Conservation (phyloP, 2,888 invertebrate species). For the Metopia argyrocephala region DNA sequence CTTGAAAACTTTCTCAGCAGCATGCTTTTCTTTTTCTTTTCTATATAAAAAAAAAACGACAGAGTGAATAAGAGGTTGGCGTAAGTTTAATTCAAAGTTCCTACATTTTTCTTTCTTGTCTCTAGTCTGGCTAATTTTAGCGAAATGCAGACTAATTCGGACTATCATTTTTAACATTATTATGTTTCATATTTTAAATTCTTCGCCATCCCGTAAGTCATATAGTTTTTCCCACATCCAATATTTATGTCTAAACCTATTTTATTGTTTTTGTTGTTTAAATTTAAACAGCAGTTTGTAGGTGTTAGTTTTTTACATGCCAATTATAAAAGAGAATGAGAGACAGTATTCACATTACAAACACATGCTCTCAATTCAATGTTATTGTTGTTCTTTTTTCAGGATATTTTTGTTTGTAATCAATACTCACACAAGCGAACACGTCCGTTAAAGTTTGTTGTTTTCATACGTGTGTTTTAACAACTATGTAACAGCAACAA, state of each 20-base stretch:
- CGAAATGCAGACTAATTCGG: background rate
- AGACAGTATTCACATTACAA: conserved; percentile 14
- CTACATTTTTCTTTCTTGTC: too few species aligned
- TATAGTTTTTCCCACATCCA: background rate
- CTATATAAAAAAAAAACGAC: too few species aligned
- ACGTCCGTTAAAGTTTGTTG: conserved; percentile 50
- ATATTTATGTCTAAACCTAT: background rate
- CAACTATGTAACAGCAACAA: conserved; percentile 18
- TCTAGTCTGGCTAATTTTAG: too few species aligned
- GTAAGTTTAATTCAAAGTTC: too few species aligned
- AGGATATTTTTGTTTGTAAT: conserved; percentile 24
- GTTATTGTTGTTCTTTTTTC: conserved; percentile 3
- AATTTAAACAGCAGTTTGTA: conserved; percentile 43
- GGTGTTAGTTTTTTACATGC: background rate
- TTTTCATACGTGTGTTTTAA: conserved; percentile 44
- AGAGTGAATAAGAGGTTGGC: too few species aligned
- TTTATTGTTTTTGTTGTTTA: conserved; percentile 5
- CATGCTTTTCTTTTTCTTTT: too few species aligned
- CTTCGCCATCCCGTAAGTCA: background rate
- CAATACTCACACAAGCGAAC: conserved; percentile 4
- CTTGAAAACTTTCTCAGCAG: too few species aligned
- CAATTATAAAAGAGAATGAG: background rate
- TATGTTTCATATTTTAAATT: background rate
- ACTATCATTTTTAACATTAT: background rate
- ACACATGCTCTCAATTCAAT: background rate